A percentile compares a stretch with the other conserved stretches of the same genome.
These are phyloP conservation scores for Papilio demoleus DNA, from an alignment of 2,888 invertebrate genomes.

Conservation along the genomic window DNA sequence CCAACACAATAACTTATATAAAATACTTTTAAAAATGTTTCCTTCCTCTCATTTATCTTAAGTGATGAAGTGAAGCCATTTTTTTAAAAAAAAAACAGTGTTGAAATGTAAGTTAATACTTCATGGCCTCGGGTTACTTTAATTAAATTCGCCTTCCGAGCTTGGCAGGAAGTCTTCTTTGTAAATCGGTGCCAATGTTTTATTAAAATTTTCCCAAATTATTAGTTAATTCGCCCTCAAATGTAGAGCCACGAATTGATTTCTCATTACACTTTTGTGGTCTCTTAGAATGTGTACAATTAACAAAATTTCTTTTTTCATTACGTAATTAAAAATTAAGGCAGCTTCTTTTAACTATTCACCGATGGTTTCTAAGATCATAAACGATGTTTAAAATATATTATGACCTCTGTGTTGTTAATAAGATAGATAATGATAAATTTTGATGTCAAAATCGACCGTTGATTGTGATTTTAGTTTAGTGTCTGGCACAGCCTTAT, in stretches of 20 bases:
- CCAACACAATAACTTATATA: too few relatives aligned
- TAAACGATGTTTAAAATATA: too few relatives aligned
- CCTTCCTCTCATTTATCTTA: constrained; percentile 1
- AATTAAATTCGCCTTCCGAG: not conserved
- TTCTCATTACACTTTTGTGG: not conserved
- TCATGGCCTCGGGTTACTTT: constrained; percentile 2
- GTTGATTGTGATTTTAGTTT: too few relatives aligned
- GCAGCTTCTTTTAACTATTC: too few relatives aligned
- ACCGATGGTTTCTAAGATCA: too few relatives aligned
- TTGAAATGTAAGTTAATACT: constrained; percentile 9
- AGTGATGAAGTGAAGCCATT: not conserved
- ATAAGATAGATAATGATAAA: too few relatives aligned
- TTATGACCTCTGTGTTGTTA: too few relatives aligned
- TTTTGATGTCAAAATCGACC: too few relatives aligned
- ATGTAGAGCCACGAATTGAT: not conserved
- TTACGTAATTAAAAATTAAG: too few relatives aligned
- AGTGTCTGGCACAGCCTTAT: too few relatives aligned
- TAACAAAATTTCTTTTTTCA: too few relatives aligned
- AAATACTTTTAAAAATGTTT: not conserved
- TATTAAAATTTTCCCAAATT: not conserved
- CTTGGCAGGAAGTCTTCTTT: not conserved
- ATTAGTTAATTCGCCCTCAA: not conserved
- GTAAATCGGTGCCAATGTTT: not conserved
- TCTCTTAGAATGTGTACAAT: too few relatives aligned
- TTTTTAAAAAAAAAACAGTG: not conserved